Evolutionary conservation across 2,797 vertebrate genomes (phyloP).

Genomic region (Sebastes steindachneri): DNA sequence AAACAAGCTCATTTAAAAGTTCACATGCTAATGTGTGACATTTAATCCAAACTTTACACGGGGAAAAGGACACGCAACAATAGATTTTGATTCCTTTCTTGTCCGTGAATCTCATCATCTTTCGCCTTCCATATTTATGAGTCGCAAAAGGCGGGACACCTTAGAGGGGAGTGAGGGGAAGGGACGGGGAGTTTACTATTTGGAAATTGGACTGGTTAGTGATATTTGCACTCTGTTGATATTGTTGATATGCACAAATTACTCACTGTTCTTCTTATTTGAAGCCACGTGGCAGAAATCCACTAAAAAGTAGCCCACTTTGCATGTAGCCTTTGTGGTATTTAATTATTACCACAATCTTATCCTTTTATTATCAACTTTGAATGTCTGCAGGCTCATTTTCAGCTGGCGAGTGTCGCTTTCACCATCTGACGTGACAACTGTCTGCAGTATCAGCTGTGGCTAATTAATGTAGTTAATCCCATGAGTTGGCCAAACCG

Average conservation of each 20-base stretch:
- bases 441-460: constrained; percentile 30
- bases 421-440: constrained; percentile 11
- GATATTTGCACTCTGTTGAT: constrained; percentile 49
- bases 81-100: constrained; percentile 88
- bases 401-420: not conserved
- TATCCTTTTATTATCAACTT: constrained; percentile 3
- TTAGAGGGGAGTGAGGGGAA: constrained; percentile 53
- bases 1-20: constrained; percentile 93
- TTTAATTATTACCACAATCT: not conserved
- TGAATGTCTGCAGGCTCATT: not conserved
- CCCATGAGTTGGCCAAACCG: constrained; percentile 30
- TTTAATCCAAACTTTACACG: constrained; percentile 92
- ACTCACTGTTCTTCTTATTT: constrained; percentile 18
- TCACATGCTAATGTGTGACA: constrained; percentile 92
- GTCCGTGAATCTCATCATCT: constrained; percentile 84
- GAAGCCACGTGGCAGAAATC: not conserved
- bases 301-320: not conserved
- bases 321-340: not conserved
- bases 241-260: constrained; percentile 46
- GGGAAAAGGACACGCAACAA: constrained; percentile 89
- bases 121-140: constrained; percentile 87
- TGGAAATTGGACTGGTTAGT: constrained; percentile 54
- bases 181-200: constrained; percentile 59
- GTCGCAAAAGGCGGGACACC: constrained; percentile 77
- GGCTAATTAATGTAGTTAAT: constrained; percentile 44